phyloP scores from a whole-genome alignment of 2,888 invertebrate species.

The Aricia artaxerxes region DNA sequence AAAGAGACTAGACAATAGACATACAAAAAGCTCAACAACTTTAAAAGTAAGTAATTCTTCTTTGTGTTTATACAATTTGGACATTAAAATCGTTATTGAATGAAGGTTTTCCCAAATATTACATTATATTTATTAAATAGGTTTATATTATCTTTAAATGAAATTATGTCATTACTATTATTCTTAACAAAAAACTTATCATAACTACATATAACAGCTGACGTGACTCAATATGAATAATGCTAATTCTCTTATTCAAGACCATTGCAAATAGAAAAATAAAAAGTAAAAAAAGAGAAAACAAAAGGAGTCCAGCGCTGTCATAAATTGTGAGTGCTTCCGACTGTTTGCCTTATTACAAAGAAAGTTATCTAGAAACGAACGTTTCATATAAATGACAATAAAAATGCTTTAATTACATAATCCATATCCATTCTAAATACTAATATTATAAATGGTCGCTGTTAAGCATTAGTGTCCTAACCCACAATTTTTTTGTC shows the following conservation, averaged over 20 bases:
- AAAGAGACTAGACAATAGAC: no score
- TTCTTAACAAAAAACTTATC: not conserved
- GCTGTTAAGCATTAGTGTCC: no score
- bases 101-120: no score
- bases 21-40: no score
- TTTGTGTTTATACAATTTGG: no score
- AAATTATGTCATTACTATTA: not conserved
- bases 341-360: conserved; percentile 69
- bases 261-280: conserved; percentile 56
- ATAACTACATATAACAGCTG: not conserved
- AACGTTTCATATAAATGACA: conserved; percentile 48
- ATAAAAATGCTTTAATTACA: conserved; percentile 50
- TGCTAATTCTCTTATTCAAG: conserved; percentile 34
- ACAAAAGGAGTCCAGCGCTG: conserved; percentile 70
- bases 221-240: conserved; percentile 30
- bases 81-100: no score
- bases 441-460: no score
- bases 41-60: no score
- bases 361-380: conserved; percentile 71
- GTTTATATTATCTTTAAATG: no score
- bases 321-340: conserved; percentile 78
- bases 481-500: no score
- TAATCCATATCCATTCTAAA: not conserved
- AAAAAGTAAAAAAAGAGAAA: conserved; percentile 72
- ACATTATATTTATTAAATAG: no score